phyloP scores from a whole-genome alignment of 2,797 vertebrate species.

The Chloroceryle inda region DNA sequence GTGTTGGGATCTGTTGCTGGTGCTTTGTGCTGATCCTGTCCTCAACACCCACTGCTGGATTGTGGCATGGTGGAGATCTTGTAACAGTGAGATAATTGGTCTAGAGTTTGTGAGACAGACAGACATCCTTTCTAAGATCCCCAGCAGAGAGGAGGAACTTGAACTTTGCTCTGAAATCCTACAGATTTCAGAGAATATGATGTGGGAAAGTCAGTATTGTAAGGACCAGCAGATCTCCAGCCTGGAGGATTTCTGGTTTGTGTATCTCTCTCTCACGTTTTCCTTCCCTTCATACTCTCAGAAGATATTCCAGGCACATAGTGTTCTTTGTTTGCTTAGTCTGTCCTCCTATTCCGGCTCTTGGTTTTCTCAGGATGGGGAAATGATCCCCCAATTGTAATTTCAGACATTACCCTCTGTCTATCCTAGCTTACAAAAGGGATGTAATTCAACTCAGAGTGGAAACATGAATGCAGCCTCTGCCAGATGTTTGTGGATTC shows the following conservation, averaged over 20 bases:
- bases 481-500: conserved; percentile 68
- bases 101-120: neutral
- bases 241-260: neutral
- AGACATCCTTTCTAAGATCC: neutral
- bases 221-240: neutral
- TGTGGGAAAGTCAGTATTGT: neutral
- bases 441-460: conserved; percentile 58
- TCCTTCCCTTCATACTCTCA: neutral
- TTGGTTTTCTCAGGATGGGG: conserved; percentile 25
- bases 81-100: neutral
- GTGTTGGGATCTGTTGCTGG: neutral
- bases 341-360: neutral
- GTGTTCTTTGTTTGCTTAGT: neutral
- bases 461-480: conserved; percentile 52
- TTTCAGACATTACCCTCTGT: conserved; percentile 48
- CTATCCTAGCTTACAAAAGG: conserved; percentile 31
- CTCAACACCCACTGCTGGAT: neutral
- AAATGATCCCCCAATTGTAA: conserved; percentile 25
- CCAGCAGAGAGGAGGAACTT: neutral
- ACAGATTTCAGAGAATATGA: neutral
- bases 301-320: conserved; percentile 3
- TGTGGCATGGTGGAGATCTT: neutral
- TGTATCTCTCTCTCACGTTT: neutral
- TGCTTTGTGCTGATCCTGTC: neutral
- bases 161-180: neutral